These are phyloP conservation scores for Tortricodes alternella DNA, from an alignment of 2,888 invertebrate species.

Conservation along the genomic window DNA sequence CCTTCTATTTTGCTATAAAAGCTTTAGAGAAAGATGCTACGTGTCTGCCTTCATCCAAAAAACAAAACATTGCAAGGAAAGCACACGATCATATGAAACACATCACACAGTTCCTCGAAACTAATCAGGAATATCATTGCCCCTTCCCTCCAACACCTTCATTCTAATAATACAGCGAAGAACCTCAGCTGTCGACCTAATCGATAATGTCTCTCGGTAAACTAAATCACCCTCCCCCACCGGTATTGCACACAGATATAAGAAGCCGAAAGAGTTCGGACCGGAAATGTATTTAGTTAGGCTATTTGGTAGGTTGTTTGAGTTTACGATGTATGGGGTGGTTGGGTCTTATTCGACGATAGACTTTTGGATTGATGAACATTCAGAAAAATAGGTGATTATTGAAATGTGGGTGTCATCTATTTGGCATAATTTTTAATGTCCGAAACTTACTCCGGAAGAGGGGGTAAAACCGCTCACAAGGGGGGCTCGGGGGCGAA, in stretches of 20 bases:
- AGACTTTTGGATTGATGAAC: not conserved
- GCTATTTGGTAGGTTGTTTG: constrained; percentile 15
- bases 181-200: constrained; percentile 46
- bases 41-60: too few species aligned
- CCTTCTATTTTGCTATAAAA: too few species aligned
- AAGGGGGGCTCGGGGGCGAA: too few species aligned
- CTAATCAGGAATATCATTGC: too few species aligned
- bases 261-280: constrained; percentile 18
- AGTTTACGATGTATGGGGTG: not conserved
- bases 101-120: too few species aligned
- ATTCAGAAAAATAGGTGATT: not conserved
- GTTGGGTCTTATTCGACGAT: not conserved
- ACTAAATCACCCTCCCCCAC: constrained; percentile 47
- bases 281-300: constrained; percentile 17
- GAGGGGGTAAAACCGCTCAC: too few species aligned
- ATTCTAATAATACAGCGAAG: constrained; percentile 23
- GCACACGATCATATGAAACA: too few species aligned
- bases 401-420: too few species aligned
- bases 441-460: too few species aligned
- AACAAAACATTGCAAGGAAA: too few species aligned
- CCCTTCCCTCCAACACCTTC: not conserved
- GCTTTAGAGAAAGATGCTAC: too few species aligned
- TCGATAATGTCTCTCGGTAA: constrained; percentile 63
- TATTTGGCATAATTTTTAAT: too few species aligned
- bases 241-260: constrained; percentile 21